Evolutionary conservation across 2,888 invertebrate species (phyloP), one percentile per base, ranked within the genome.

Genomic region (Caenorhabditis imperialis): DNA sequence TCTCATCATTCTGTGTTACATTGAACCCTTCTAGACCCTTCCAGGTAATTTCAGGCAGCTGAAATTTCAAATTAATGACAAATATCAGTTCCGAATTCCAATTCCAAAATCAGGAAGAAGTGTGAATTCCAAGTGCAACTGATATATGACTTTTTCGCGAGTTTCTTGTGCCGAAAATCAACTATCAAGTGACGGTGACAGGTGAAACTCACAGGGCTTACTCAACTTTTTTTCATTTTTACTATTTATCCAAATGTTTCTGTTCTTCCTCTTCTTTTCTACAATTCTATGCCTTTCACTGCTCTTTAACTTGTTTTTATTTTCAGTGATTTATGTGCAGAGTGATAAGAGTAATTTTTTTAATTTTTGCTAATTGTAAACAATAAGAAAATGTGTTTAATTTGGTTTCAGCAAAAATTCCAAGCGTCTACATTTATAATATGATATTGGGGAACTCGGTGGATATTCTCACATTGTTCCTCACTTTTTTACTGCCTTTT

Each of bases 401-500:
- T 12, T 20, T 30, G 7, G 10, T 50, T 65, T 42, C 48, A 55
- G 65, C 40, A 8, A 23, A 37, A 27, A 27, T 48, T 7, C 67
- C 67, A 14, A 51, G 50, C 5, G 37, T 58, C 14, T 67, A 67
- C 30, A 58, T 67, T 38, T 67, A 58, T 16, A 69, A 69, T 14
- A 44, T 47, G 44, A 53, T 69, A 5, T 25, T 69, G 10, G 58
- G 53, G 7, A 60, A 60, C 10, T 38, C 50, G 0, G 20, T 51
- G 0, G 58, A 69, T 10, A 45, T 51, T 7, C 14, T 69, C 22
- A 53, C 47, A 3, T 30, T 69, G 20, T 69, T 51, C 18, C 30
- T 60, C 5, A 44, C 38, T 23, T 69, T 69, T 45, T 7, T 69
- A 16, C 5, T 58, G 6, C 69, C 69, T 23, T 27, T 53, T 10